phyloP scores from a whole-genome alignment of 1,140 invertebrate genomes.

The Pantala flavescens region DNA sequence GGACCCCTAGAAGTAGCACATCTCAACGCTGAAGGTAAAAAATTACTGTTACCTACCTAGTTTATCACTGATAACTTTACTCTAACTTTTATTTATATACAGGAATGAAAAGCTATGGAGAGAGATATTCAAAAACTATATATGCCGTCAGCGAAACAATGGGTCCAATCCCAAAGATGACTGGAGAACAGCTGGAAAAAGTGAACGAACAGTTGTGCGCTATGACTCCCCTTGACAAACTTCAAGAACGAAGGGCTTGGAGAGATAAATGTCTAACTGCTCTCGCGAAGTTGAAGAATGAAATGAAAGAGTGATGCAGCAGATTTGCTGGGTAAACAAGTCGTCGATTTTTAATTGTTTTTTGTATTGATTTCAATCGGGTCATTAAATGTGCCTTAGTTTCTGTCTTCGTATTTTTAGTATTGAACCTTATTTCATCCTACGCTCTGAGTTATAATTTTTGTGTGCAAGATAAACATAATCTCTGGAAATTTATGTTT shows the following conservation, averaged over 20 bases:
- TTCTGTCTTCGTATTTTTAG: too few species aligned
- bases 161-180: slow-evolving; percentile 54
- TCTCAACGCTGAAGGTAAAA: slow-evolving; percentile 82
- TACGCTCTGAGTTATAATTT: too few species aligned
- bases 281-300: slow-evolving; percentile 68
- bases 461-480: too few species aligned
- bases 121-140: slow-evolving; percentile 69
- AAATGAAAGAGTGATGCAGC: slow-evolving; percentile 35
- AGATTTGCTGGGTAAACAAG: too few species aligned
- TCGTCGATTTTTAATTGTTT: too few species aligned
- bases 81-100: slow-evolving; percentile 22
- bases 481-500: too few species aligned
- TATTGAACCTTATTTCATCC: too few species aligned
- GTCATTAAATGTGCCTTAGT: too few species aligned
- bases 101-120: slow-evolving; percentile 59
- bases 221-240: slow-evolving; percentile 61
- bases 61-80: slow-evolving; percentile 23
- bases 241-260: slow-evolving; percentile 67
- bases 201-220: slow-evolving; percentile 52
- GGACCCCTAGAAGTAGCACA: slow-evolving; percentile 90
- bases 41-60: slow-evolving; percentile 28
- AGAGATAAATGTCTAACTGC: slow-evolving; percentile 72
- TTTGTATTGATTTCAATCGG: too few species aligned
- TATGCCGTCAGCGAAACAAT: slow-evolving; percentile 65
- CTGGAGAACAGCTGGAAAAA: slow-evolving; percentile 33